Evolutionary conservation across 2,113 vertebrate species (phyloP).

Genomic region (Antechinus stuartii): DNA sequence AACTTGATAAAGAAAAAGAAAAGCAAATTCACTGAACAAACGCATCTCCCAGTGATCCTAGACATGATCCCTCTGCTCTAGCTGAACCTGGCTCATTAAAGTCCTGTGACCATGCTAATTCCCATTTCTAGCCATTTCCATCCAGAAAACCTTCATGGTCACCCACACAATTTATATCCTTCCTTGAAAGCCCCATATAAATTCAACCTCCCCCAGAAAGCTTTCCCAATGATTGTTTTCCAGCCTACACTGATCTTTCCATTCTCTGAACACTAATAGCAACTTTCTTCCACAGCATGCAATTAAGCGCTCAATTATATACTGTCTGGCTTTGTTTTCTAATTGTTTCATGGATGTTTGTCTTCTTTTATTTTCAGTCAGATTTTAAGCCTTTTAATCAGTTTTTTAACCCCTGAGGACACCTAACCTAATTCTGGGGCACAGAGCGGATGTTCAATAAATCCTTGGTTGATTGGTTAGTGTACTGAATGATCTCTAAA

Average conservation of each 20-base stretch:
- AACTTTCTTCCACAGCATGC: not conserved
- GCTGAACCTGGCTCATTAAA: constrained; percentile 7
- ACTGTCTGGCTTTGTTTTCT: constrained; percentile 40
- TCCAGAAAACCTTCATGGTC: not conserved
- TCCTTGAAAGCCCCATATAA: not conserved
- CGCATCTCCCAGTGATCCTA: constrained; percentile 12
- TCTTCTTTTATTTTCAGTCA: constrained; percentile 29
- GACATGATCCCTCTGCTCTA: not conserved
- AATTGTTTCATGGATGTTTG: constrained; percentile 35
- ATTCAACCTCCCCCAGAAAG: not conserved
- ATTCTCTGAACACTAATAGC: constrained; percentile 31
- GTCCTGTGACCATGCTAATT: not conserved
- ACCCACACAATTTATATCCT: constrained; percentile 9
- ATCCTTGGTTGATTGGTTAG: not conserved
- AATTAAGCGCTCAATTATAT: constrained; percentile 66
- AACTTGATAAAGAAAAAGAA: not conserved
- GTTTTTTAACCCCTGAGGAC: not conserved
- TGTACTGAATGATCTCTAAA: not conserved
- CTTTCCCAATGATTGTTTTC: constrained; percentile 31
- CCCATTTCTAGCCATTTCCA: not conserved
- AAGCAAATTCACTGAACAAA: not conserved
- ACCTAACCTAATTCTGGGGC: not conserved
- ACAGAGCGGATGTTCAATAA: not conserved
- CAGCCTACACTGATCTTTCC: constrained; percentile 44
- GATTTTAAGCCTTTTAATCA: not conserved